Percentiles rank a stretch among this genome's conserved stretches.
Conservation (phyloP, 2,888 invertebrate genomes). For the Willowsia nigromaculata region DNA sequence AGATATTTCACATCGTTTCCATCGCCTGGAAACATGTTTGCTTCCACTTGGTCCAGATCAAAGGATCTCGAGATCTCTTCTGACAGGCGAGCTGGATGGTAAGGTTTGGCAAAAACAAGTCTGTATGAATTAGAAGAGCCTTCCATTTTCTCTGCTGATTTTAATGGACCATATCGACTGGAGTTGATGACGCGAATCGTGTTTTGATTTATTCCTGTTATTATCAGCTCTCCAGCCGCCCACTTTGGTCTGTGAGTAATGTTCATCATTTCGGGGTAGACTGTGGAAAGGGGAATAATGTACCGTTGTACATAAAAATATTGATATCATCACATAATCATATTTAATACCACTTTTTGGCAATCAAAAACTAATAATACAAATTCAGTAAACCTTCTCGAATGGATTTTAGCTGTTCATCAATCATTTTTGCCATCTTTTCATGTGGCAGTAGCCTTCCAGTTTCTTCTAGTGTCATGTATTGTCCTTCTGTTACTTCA, state of each 20-base stretch:
- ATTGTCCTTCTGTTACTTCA: conserved; percentile 67
- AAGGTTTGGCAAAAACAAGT: conserved; percentile 71
- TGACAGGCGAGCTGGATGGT: conserved; percentile 72
- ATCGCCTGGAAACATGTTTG: conserved; percentile 68
- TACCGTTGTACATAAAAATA: too few relatives aligned
- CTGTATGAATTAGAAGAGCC: conserved; percentile 47
- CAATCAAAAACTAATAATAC: neutral
- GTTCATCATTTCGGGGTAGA: conserved; percentile 71
- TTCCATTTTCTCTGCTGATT: conserved; percentile 62
- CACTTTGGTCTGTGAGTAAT: conserved; percentile 73
- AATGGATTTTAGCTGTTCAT: conserved; percentile 70
- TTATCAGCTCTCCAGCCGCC: conserved; percentile 72
- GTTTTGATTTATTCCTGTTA: conserved; percentile 59
- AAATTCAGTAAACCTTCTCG: conserved; percentile 49
- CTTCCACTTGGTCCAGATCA: conserved; percentile 72
- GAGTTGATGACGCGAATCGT: conserved; percentile 70
- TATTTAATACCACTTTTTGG: too few relatives aligned
- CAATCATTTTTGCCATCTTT: conserved; percentile 67
- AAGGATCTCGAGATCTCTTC: conserved; percentile 63
- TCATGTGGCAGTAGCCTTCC: conserved; percentile 66
- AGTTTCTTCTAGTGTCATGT: conserved; percentile 72
- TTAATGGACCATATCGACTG: conserved; percentile 74
- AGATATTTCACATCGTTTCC: conserved; percentile 72
- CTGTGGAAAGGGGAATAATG: too few relatives aligned
- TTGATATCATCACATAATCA: too few relatives aligned